Evolutionary conservation across 2,888 invertebrate genomes (phyloP), one percentile per base, ranked within the genome.

Genomic region (Brachyopa scutellaris): DNA sequence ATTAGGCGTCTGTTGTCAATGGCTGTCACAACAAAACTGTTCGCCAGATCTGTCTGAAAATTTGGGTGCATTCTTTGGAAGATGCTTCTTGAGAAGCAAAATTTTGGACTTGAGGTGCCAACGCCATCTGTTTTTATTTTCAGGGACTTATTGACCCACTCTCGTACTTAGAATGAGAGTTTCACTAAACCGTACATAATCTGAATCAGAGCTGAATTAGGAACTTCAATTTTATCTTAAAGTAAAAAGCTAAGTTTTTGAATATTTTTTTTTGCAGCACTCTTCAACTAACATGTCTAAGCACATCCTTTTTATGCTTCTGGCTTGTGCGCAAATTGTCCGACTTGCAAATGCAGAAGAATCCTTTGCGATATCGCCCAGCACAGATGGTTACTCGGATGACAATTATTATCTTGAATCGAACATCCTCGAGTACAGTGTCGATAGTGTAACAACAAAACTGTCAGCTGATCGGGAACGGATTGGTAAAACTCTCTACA

Each of bases 401-500:
- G 53, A 66, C 13, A 77, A 31, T 2, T 70, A 53, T 17, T 70
- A 53, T 17, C 33, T 57, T n/a, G 77, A 76, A 31, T 53, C 82
- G 15, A 82, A 77, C 8, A 55, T 33, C 15, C 17, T 82, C 55
- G 77, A 82, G 13, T 82, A 82, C 19, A 61, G 40, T 29, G 53
- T 82, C 1, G 77, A 77, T 36, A 72, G 70, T 26, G 57, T 29
- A 9, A 77, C 77, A 9, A 77, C 70, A 21, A 38, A 76, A 42
- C 31, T 51, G 6, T 13, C 38, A 0, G 36, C 5, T 23, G 82
- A 77, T 11, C 66, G 33, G 8, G 70, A 70, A 0, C 51, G 82
- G 5, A 61, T 53, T 6, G 61, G 51, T 1, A 82, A 82, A 31
- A 77, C 70, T 0, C 82, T 82, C 0, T 82, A 70, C 55, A 77